Conservation (phyloP, 2,797 vertebrate species). For the Manis crassicaudata region DNA sequence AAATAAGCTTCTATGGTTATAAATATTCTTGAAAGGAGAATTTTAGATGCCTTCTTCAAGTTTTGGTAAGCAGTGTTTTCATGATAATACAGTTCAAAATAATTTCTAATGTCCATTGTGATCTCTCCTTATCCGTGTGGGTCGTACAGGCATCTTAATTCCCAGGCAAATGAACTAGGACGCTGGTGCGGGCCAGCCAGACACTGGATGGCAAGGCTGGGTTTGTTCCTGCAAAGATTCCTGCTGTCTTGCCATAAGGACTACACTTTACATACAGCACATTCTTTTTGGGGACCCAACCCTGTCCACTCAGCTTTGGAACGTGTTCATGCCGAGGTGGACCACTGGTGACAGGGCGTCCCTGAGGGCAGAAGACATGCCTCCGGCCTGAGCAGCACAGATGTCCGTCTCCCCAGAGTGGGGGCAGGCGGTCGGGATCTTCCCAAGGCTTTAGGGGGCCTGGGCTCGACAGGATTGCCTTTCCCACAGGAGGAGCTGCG, state of each 20-base stretch:
- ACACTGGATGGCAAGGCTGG: not conserved
- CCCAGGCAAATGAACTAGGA: not conserved
- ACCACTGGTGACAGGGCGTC: not conserved
- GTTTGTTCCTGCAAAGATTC: rapidly evolving
- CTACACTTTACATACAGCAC: no score
- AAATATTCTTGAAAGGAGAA: not conserved
- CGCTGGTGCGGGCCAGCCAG: not conserved
- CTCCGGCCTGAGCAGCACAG: not conserved
- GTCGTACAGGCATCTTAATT: not conserved
- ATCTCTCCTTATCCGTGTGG: not conserved
- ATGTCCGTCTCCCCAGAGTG: not conserved
- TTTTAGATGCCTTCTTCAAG: not conserved
- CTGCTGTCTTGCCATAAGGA: not conserved
- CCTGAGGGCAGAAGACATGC: not conserved
- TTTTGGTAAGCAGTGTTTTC: not conserved
- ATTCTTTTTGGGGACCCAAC: not conserved
- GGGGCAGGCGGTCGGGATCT: not conserved
- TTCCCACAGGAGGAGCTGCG: conserved; percentile 77
- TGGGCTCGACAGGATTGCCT: not conserved
- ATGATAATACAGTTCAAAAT: not conserved
- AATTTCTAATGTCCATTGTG: not conserved
- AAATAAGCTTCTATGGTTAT: not conserved
- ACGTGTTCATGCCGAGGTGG: rapidly evolving
- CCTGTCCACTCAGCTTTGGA: not conserved
- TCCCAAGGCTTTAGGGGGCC: not conserved